Conservation (phyloP, 2,797 vertebrate genomes). For the Girardinus metallicus region DNA sequence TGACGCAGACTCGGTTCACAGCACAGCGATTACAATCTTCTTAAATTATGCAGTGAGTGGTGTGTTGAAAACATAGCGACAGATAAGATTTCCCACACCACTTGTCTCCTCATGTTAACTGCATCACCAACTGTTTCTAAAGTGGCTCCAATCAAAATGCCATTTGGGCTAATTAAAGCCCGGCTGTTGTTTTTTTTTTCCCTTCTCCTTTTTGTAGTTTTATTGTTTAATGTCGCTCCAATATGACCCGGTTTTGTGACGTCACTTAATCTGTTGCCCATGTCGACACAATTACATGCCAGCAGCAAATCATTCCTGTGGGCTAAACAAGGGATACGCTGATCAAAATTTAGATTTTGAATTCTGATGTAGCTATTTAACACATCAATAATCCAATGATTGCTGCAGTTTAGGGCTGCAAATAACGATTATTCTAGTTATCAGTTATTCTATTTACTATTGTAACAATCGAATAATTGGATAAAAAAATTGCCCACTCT, state of each 20-base stretch:
- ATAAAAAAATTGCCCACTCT: too few species aligned
- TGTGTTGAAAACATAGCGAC: slow-evolving; percentile 23
- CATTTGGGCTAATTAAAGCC: slow-evolving; percentile 39
- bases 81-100: slow-evolving; percentile 24
- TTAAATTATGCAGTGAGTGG: slow-evolving; percentile 19
- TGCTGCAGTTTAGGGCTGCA: neutral
- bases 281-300: slow-evolving; percentile 4
- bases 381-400: neutral
- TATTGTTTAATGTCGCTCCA: slow-evolving; percentile 18
- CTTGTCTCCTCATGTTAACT: slow-evolving; percentile 27
- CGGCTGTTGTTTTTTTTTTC: neutral
- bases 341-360: neutral
- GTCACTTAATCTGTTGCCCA: neutral
- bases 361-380: neutral
- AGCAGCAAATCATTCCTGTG: neutral
- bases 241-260: neutral
- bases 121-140: slow-evolving; percentile 33
- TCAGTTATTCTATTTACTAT: too few species aligned
- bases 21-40: slow-evolving; percentile 3
- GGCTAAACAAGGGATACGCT: neutral
- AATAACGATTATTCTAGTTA: too few species aligned
- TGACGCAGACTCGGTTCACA: slow-evolving; percentile 11
- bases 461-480: too few species aligned
- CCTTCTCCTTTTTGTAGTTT: neutral
- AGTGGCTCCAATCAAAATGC: slow-evolving; percentile 33